These are phyloP conservation scores for Nanorana parkeri DNA, from an alignment of 2,113 vertebrate genomes.

Conservation along the genomic window DNA sequence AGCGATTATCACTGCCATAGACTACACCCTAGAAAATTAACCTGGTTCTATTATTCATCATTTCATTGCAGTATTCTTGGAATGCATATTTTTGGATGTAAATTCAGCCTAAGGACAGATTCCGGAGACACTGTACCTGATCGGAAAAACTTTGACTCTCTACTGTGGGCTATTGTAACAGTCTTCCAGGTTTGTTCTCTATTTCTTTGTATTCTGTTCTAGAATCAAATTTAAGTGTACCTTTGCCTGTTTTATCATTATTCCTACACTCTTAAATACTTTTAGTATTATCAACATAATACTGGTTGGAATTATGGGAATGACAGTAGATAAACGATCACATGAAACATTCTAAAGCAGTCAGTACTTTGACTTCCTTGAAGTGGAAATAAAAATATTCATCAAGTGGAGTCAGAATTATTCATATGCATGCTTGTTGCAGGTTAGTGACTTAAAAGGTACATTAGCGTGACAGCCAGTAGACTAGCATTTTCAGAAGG, in stretches of 20 bases:
- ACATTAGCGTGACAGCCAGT: too few species aligned
- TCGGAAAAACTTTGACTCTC: constrained; percentile 95
- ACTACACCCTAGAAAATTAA: too few species aligned
- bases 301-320: background rate
- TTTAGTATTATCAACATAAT: background rate
- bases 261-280: too few species aligned
- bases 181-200: constrained; percentile 88
- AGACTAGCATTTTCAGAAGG: too few species aligned
- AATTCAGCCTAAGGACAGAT: constrained; percentile 94
- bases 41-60: background rate
- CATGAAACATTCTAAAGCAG: too few species aligned
- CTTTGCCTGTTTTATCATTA: background rate
- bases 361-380: too few species aligned
- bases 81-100: constrained; percentile 98
- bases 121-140: constrained; percentile 93
- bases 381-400: too few species aligned
- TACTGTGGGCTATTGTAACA: constrained; percentile 96
- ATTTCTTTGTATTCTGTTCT: background rate
- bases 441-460: too few species aligned
- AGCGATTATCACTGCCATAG: too few species aligned
- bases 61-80: constrained; percentile 85
- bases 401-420: too few species aligned
- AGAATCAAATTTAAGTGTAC: background rate
- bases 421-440: too few species aligned
- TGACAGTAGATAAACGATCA: too few species aligned